Percentiles rank a stretch among this genome's conserved stretches.
These are phyloP conservation scores for Perdita meconis DNA, from an alignment of 2,888 invertebrate species.

Conservation along the genomic window DNA sequence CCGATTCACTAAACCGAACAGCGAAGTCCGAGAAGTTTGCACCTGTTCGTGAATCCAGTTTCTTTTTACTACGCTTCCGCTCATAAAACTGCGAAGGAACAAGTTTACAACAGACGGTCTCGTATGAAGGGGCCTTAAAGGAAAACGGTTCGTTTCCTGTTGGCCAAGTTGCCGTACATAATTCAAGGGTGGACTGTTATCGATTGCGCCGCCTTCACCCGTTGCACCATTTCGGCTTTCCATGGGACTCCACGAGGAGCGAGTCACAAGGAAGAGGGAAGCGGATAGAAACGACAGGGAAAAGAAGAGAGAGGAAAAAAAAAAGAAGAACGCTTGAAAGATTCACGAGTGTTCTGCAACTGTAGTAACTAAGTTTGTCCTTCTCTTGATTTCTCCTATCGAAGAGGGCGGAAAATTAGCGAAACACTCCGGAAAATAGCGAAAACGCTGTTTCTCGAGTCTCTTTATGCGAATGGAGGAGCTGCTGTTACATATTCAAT, in stretches of 20 bases:
- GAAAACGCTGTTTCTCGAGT: background rate
- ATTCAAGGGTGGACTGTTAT: constrained; percentile 70
- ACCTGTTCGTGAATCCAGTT: background rate
- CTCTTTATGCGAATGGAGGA: background rate
- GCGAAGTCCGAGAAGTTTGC: background rate
- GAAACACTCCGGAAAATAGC: constrained; percentile 22
- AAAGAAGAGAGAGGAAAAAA: background rate
- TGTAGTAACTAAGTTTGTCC: constrained; percentile 22
- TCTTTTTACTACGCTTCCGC: background rate
- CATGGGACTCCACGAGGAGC: too few species aligned
- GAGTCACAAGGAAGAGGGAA: constrained; percentile 1
- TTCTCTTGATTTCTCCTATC: background rate
- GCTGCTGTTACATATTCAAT: constrained; percentile 17
- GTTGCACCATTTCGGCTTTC: constrained; percentile 48
- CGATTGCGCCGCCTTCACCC: constrained; percentile 62
- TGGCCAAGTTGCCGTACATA: constrained; percentile 66
- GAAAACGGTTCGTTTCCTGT: constrained; percentile 62
- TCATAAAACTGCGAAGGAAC: constrained; percentile 3
- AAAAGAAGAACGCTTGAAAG: constrained; percentile 41
- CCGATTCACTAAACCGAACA: background rate
- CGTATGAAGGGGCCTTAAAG: constrained; percentile 49
- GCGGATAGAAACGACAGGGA: constrained; percentile 1
- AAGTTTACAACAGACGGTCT: constrained; percentile 15
- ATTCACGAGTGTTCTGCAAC: constrained; percentile 47
- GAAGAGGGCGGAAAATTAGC: constrained; percentile 31